Percentiles rank a stretch among this genome's conserved stretches.
phyloP scores from a whole-genome alignment of 1,140 invertebrate genomes.

The Drosophila erecta region DNA sequence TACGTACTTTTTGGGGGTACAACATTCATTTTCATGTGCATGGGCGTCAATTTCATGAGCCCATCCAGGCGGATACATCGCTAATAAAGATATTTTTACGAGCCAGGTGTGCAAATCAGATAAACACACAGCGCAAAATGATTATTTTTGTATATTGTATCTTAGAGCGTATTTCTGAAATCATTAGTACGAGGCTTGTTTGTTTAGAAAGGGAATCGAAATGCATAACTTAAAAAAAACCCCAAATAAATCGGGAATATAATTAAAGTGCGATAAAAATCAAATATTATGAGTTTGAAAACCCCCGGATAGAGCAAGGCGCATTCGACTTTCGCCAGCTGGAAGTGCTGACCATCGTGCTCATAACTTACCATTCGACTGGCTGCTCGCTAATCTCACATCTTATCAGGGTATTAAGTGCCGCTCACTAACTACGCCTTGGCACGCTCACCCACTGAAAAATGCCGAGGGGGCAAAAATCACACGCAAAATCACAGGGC shows the following conservation, averaged over 20 bases:
- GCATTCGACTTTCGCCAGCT: background rate
- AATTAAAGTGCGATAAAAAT: slow-evolving; percentile 1
- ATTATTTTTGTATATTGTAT: no score
- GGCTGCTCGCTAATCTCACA: slow-evolving; percentile 61
- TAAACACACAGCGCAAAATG: slow-evolving; percentile 18
- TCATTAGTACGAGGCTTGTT: background rate
- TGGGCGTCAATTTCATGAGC: no score
- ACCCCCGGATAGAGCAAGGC: slow-evolving; percentile 9
- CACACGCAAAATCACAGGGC: slow-evolving; percentile 58
- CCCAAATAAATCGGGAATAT: background rate
- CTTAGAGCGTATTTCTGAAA: background rate
- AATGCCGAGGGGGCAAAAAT: slow-evolving; percentile 42
- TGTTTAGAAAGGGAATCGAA: no score
- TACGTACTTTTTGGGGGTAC: background rate
- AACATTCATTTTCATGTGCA: background rate
- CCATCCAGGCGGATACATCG: slow-evolving; percentile 15
- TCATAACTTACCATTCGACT: slow-evolving; percentile 58
- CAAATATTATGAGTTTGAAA: background rate
- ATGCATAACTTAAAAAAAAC: background rate
- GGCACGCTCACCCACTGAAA: slow-evolving; percentile 62
- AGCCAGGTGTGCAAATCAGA: slow-evolving; percentile 27
- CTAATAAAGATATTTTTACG: slow-evolving; percentile 34
- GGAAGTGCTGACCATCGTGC: slow-evolving; percentile 32
- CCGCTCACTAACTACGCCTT: slow-evolving; percentile 59
- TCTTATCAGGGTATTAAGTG: slow-evolving; percentile 79